Evolutionary conservation across 2,888 invertebrate species (phyloP).

Genomic region (Rhodophaea formosa): DNA sequence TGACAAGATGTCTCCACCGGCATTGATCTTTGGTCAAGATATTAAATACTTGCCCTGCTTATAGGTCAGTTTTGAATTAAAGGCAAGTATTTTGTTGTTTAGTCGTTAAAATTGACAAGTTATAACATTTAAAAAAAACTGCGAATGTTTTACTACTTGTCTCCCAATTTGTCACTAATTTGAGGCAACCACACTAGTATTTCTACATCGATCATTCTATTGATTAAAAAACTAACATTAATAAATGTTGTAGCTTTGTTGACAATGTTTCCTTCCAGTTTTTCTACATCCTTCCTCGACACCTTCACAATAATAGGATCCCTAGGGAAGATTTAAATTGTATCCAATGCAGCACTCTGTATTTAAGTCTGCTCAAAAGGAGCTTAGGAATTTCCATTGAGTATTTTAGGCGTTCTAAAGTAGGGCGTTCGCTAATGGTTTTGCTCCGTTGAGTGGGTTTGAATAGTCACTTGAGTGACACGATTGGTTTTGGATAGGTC

Average conservation of each 20-base stretch:
- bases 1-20: no score
- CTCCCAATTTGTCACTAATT: no score
- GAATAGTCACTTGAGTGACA: not conserved
- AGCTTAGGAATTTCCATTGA: slow-evolving; percentile 23
- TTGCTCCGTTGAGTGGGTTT: slow-evolving; percentile 1
- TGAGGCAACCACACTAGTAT: no score
- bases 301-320: slow-evolving; percentile 77
- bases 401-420: slow-evolving; percentile 11
- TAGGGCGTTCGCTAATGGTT: slow-evolving; percentile 11
- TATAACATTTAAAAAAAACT: no score
- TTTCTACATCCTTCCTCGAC: slow-evolving; percentile 40
- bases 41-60: no score
- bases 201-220: no score
- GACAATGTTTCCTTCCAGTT: not conserved
- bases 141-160: no score
- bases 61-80: no score
- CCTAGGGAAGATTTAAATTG: slow-evolving; percentile 66
- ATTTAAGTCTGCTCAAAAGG: slow-evolving; percentile 31
- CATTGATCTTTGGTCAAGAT: no score
- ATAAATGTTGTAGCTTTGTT: not conserved
- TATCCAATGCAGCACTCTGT: slow-evolving; percentile 31
- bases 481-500: slow-evolving; percentile 4
- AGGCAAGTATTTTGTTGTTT: no score
- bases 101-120: no score
- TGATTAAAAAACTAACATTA: no score